phyloP scores from a whole-genome alignment of 2,113 vertebrate species.

The Uria aalge region DNA sequence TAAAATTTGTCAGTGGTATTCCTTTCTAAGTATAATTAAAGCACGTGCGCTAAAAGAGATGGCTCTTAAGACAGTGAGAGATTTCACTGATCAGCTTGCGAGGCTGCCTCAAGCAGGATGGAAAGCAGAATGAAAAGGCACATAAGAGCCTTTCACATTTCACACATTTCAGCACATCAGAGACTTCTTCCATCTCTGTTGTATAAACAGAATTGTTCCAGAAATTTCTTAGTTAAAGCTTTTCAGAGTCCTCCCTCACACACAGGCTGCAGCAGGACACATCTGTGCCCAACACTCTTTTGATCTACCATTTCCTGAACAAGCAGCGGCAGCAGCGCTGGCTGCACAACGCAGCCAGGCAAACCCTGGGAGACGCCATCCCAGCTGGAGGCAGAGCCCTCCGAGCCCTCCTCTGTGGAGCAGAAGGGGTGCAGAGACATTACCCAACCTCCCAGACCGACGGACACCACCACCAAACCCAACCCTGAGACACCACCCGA shows the following conservation, averaged over 20 bases:
- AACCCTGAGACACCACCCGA: neutral
- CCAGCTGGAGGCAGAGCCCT: too few species aligned
- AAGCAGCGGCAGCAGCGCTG: neutral
- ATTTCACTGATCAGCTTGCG: neutral
- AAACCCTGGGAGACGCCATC: neutral
- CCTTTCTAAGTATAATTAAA: neutral
- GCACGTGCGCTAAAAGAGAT: neutral
- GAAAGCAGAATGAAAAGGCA: neutral
- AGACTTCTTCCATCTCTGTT: neutral
- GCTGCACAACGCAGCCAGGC: neutral
- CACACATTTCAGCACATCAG: neutral
- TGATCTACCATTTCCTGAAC: neutral
- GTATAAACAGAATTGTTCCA: neutral
- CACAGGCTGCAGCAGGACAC: neutral
- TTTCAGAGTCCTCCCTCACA: neutral
- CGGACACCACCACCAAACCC: neutral
- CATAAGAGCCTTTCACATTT: too few species aligned
- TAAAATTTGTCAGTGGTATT: neutral
- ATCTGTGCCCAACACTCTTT: fast-evolving
- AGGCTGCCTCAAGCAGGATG: too few species aligned
- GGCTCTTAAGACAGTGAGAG: neutral
- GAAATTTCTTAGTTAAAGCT: neutral
- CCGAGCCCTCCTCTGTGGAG: neutral
- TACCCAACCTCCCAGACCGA: neutral
- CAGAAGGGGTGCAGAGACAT: neutral